Evolutionary conservation across 2,888 invertebrate species (phyloP), one percentile per base, ranked within the genome.

Genomic region (Galeruca laticollis): DNA sequence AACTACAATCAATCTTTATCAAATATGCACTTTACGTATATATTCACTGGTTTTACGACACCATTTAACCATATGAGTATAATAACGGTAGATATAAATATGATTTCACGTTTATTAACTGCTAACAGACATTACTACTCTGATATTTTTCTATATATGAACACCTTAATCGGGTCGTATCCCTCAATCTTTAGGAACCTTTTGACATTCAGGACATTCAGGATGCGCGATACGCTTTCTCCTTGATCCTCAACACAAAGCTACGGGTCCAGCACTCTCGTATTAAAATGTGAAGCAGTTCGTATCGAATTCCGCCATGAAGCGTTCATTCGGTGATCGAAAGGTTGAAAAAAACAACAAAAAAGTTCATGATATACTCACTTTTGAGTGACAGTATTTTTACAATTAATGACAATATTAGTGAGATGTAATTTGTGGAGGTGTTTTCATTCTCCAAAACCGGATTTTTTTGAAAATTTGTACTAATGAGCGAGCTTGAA

Each of bases 221-320:
- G 69, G 57, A 61, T 70, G 70, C 70, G 70, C 70, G 66, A 49
- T 51, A 33, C 66, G 33, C 57, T 31, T 15, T 10, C 62, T 43
- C n/a, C 57, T 65, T 51, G 61, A 70, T 70, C 70, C 70, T 66
- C 8, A 18, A 56, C 63, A 60, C 60, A 61, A 68, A 51, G 52
- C 37, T 15, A 56, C 57, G 62, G 70, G 66, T 66, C 70, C 66
- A 66, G 61, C 35, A 61, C 49, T 56, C 54, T 51, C 49, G 56
- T 59, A 59, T 63, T 56, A 31, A 52, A 52, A 52, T 40, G 33
- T 35, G 65, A 70, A 40, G 56, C 69, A 70, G 70, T 70, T 66
- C 43, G 61, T 51, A 60, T 62, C 57, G 61, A 54, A 49, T 61
- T 35, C 26, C 37, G 57, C 18, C 10, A 70, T 70, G 70, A 43